A percentile compares a stretch with the other conserved stretches of the same genome.
These are phyloP conservation scores for Adelognathus sp. DNA, from an alignment of 2,888 invertebrate species.

Conservation along the genomic window DNA sequence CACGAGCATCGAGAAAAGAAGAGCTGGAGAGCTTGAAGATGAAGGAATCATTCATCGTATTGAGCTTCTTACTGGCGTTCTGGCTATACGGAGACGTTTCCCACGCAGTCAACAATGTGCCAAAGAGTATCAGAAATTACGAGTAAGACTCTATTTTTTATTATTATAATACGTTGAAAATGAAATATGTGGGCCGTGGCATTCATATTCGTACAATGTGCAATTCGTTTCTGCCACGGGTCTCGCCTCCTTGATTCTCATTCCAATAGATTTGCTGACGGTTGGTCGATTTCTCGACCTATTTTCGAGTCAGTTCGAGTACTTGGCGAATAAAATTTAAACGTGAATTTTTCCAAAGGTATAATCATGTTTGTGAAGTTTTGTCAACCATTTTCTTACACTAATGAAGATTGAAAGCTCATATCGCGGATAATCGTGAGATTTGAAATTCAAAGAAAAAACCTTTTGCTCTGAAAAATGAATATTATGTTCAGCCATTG, in stretches of 20 bases:
- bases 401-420: too few species aligned
- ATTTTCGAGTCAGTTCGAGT: neutral
- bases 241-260: neutral
- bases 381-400: neutral
- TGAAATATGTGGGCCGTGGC: neutral
- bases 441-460: too few species aligned
- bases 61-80: conserved; percentile 8
- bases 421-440: too few species aligned
- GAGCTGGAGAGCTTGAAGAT: conserved; percentile 7
- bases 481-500: too few species aligned
- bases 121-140: neutral
- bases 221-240: neutral
- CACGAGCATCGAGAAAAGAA: neutral
- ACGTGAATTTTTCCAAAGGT: neutral
- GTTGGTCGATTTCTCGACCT: neutral
- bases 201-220: neutral
- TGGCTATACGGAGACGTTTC: conserved; percentile 5
- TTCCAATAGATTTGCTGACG: neutral
- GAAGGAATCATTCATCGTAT: conserved; percentile 16
- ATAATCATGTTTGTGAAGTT: neutral
- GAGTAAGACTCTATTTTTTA: conserved; percentile 27
- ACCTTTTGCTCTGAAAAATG: too few species aligned
- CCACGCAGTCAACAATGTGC: neutral
- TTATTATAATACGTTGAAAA: neutral
- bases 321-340: neutral